Base-by-base conservation (phyloP, 2,797 vertebrate species). In the Tarsius wallacei region DNA sequence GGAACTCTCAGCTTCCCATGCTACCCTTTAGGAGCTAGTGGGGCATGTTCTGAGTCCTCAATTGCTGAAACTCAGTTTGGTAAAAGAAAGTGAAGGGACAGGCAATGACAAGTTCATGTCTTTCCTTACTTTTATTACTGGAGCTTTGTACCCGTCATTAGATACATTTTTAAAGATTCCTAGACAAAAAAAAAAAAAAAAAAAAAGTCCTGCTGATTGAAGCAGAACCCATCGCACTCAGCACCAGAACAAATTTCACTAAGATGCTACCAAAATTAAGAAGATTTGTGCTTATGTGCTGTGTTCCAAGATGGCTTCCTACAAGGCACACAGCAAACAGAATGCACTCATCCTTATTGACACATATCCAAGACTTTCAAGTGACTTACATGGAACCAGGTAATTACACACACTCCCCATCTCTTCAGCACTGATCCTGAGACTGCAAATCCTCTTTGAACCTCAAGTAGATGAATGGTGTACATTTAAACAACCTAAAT, bases 251-350 rank as follows among this genome's bases (percentile, higher is more conserved):
- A 98, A 96, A 97, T 96, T 73, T 97, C 96, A 94, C 0, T 10
- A 74, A 98, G 97, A 88, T 19, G 61, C 51, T 94, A 95, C 92
- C 96, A 97, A 97, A 98, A 98, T 97, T 97, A 98, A 90, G 96
- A 98, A 96, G 89, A 98, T 87, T 82, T 98, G 84, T 98, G 94
- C 95, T 97, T 95, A 68, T 93, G 57, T 91, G 85, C 81, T 94
- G 63, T 87, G 13, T 95, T 94, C 83, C 94, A 98, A 98, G 93
- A 95, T 97, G 98, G 96, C 89, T 95, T 93, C 94, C 90, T 98
- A 93, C 91, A 89, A 97, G 80, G 88, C 96, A 88, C 83, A 76
- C 26, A 85, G 49, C n/a, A 93, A 93, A 96, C 66, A 71, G 49
- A 86, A 68, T 82, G 71, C 64, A 76, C 89, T 97, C 95, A 94